Evolutionary conservation across 2,113 vertebrate genomes (phyloP), one percentile per base, ranked within the genome.

Genomic region (Rostratula benghalensis): DNA sequence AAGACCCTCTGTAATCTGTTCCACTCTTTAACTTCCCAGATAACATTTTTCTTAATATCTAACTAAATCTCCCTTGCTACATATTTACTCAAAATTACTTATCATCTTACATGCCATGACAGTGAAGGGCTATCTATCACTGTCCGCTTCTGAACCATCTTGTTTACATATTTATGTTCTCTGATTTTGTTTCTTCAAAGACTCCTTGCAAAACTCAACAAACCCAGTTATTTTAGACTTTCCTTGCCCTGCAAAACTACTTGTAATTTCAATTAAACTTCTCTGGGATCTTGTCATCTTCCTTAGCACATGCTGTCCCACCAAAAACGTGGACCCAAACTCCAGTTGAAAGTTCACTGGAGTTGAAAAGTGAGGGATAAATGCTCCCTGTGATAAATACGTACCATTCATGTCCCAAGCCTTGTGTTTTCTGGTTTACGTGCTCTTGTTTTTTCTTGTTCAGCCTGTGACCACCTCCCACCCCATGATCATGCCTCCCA

Each of bases 31-130:
- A 61, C 83, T 93, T 82, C 64, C 41, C 35, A 16, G 63, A 13
- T 21, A 82, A 79, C 67, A 53, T 75, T 95, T 95, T 82, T 87
- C 81, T 87, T 82, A 82, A 85, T 93, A 82, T 91, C 35, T 17
- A 82, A 79, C 77, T 67, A 31, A 56, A 76, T 71, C 61, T 95
- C 87, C 68, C 81, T 79, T 64, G 83, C 33, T 83, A 48, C 27
- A 68, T 56, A 45, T 87, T 95, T 82, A 56, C 53, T 73, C 61
- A 68, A 59, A 81, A 89, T 87, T 78, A n/a, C 53, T 75, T 94
- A 91, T 94, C 69, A 43, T 67, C 68, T 65, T 23, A 3, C 56
- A 43, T 68, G 56, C 69, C 91, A 63, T 0, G 2, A 0, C 3
- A 3, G 65, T 41, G 74, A n/a, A 87, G 53, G 45, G 35, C 18